phyloP scores from a whole-genome alignment of 2,797 vertebrate species.

The Lemur catta region DNA sequence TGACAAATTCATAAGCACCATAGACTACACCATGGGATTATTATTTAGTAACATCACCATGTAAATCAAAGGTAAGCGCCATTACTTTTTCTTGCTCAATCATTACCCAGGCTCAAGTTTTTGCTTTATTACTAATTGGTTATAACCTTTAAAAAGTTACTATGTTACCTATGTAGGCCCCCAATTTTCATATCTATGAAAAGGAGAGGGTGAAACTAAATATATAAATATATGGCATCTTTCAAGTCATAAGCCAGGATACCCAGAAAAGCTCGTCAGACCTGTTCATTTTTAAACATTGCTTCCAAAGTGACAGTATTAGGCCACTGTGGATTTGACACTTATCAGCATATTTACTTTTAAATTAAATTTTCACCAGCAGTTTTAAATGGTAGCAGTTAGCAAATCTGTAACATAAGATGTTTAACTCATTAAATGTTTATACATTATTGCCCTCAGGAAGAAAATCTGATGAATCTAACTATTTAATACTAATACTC shows the following conservation, averaged over 20 bases:
- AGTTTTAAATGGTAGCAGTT: conserved; percentile 23
- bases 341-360: conserved; percentile 9
- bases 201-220: neutral
- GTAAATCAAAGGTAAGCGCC: neutral
- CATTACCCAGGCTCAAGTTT: neutral
- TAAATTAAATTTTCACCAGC: conserved; percentile 12
- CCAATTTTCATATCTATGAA: neutral
- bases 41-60: neutral
- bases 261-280: neutral
- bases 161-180: neutral
- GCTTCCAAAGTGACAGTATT: neutral
- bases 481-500: conserved; percentile 15
- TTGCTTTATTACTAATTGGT: neutral
- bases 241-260: conserved; percentile 22
- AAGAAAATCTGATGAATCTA: conserved; percentile 37
- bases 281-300: neutral
- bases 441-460: neutral
- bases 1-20: neutral
- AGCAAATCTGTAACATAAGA: conserved; percentile 34
- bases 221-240: neutral
- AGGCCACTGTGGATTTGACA: neutral
- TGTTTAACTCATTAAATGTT: conserved; percentile 28
- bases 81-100: conserved; percentile 10
- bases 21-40: neutral
- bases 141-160: neutral